Base-by-base conservation (phyloP, 2,888 invertebrate species). In the Drosophila mulleri region DNA sequence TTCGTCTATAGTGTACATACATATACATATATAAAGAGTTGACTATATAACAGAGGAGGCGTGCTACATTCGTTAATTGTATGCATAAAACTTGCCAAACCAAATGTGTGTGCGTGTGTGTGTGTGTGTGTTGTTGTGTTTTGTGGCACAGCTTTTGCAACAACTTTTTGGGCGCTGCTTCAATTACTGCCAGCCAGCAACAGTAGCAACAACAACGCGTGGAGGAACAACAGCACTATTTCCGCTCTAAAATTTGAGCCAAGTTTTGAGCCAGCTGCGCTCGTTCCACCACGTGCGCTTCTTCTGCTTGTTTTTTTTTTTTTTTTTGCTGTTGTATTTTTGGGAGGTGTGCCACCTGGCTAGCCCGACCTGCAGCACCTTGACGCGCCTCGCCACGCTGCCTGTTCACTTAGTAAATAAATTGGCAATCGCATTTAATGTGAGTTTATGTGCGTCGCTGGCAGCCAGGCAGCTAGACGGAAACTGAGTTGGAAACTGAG, bases 21-120 rank as follows among this genome's bases (percentile, higher is more conserved):
- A 26, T 7, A 7, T 7, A 26, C 8, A 8, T 29, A 29, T 29
- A 29, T 29, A 29, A 6, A 20, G 20, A 65, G 57, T 63, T 47
- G 42, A 20, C 44, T 48, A 47, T 41, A 42, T 20, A 35, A 47
- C 32, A 41, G 14, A 35, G 57, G 47, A 80, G 86, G 81, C 78
- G 87, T 78, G 89, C 89, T 88, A 84, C 80, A 90, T 89, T 88
- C 89, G 89, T 89, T 90, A 90, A 90, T 90, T 90, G 88, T 88
- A 86, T 89, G 86, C 89, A 83, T 88, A 80, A 79, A 82, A 84
- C 78, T 89, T 84, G 88, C 82, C 86, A 88, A 86, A 44, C 41
- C 57, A 39, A 45, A 45, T 61, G 47, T 56, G 14, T 48, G 41
- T 63, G 53, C 48, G 26, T 62, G 54, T 71, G 48, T 61, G 54